These are phyloP conservation scores for Condylostylus longicornis DNA, from an alignment of 1,140 invertebrate species.

Conservation along the genomic window DNA sequence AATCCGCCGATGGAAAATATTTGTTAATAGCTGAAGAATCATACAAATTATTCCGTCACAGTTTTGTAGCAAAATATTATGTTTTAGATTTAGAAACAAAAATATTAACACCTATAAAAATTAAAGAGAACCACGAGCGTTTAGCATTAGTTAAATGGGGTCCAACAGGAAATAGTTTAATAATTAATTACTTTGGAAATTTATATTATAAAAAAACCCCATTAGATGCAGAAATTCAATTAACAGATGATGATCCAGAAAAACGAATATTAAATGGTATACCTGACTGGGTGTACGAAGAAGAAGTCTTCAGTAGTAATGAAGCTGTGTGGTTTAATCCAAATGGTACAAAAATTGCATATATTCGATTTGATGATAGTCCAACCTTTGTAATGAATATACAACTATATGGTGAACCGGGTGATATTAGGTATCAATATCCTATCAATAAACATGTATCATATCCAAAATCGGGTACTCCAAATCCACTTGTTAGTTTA, in stretches of 20 bases:
- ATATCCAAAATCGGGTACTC: constrained; percentile 64
- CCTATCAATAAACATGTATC: constrained; percentile 49
- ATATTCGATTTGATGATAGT: constrained; percentile 71
- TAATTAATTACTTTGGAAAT: constrained; percentile 63
- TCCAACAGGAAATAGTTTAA: constrained; percentile 41
- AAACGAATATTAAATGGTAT: constrained; percentile 65
- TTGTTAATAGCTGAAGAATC: constrained; percentile 24
- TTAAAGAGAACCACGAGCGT: constrained; percentile 13
- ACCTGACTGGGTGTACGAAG: constrained; percentile 68
- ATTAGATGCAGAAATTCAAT: constrained; percentile 22
- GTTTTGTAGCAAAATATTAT: constrained; percentile 39
- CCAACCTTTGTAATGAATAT: constrained; percentile 46
- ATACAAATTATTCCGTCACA: constrained; percentile 41
- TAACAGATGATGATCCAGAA: constrained; percentile 45
- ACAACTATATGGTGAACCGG: constrained; percentile 50
- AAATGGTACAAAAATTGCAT: constrained; percentile 61
- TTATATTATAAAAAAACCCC: constrained; percentile 52
- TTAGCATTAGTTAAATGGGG: constrained; percentile 23
- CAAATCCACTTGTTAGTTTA: constrained; percentile 32
- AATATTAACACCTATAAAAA: constrained; percentile 29
- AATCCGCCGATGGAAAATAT: constrained; percentile 22
- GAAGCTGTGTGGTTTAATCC: constrained; percentile 82
- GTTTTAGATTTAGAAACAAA: constrained; percentile 37
- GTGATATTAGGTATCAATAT: constrained; percentile 48
- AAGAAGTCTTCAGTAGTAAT: constrained; percentile 78